Conservation (phyloP, 1,140 invertebrate species). For the Psilanteris sp. region DNA sequence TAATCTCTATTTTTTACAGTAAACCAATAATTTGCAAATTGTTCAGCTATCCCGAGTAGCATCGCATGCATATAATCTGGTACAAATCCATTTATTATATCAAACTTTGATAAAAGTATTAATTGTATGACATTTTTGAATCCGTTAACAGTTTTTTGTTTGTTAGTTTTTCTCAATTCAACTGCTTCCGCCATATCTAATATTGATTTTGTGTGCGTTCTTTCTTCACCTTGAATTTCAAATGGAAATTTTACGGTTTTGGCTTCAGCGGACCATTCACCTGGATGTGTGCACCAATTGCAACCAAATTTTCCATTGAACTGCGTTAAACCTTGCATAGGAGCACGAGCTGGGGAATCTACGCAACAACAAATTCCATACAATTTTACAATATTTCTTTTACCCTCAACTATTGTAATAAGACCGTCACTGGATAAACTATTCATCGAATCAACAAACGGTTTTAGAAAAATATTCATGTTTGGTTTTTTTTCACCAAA, state of each 20-base stretch:
- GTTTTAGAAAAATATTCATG: too few species aligned
- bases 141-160: conserved; percentile 19
- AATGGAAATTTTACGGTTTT: conserved; percentile 7
- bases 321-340: conserved; percentile 44
- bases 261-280: conserved; percentile 6
- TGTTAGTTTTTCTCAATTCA: conserved; percentile 5
- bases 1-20: not conserved
- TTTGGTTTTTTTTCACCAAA: too few species aligned
- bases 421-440: conserved; percentile 19
- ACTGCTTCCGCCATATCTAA: conserved; percentile 12
- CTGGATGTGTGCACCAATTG: conserved; percentile 17
- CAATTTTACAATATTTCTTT: conserved; percentile 17
- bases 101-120: conserved; percentile 33
- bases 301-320: conserved; percentile 45
- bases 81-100: conserved; percentile 34
- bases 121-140: conserved; percentile 18
- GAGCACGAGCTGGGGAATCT: conserved; percentile 36
- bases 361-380: conserved; percentile 17
- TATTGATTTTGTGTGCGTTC: conserved; percentile 23
- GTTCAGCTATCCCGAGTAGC: conserved; percentile 10
- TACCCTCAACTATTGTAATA: conserved; percentile 5
- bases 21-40: conserved; percentile 28
- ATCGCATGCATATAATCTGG: conserved; percentile 29
- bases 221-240: conserved; percentile 12
- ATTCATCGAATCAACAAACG: too few species aligned